phyloP scores from a whole-genome alignment of 1,140 invertebrate species.

The Formica exsecta region DNA sequence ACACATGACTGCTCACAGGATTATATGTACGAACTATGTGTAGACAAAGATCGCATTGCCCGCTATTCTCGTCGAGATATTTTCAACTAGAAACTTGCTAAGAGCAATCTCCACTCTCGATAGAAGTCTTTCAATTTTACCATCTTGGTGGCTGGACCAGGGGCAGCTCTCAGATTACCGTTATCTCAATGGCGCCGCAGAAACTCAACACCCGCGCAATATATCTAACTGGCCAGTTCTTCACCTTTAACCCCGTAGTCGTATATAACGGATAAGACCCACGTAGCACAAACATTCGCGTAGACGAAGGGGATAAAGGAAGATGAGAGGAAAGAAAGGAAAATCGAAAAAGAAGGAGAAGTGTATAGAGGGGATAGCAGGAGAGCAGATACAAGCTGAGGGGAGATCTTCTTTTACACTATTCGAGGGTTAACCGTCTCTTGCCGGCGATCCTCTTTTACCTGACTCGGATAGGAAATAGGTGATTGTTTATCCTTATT shows the following conservation, averaged over 20 bases:
- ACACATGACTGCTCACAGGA: background rate
- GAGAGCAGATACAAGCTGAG: background rate
- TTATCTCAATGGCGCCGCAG: conserved; percentile 71
- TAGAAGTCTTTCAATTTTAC: conserved; percentile 69
- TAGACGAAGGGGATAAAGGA: conserved; percentile 36
- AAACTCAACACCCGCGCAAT: conserved; percentile 73
- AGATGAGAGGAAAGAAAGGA: background rate
- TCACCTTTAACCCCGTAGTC: conserved; percentile 73
- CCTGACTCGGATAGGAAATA: conserved; percentile 64
- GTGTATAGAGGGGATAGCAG: background rate
- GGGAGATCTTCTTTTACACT: conserved; percentile 59
- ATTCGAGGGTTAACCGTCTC: conserved; percentile 70
- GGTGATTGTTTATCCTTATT: conserved; percentile 59
- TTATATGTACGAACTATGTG: background rate
- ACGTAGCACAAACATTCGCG: conserved; percentile 44
- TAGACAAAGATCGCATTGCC: background rate
- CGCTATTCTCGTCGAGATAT: conserved; percentile 25
- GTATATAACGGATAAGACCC: conserved; percentile 73
- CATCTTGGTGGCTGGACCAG: conserved; percentile 38
- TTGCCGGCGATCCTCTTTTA: conserved; percentile 27
- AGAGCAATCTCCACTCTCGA: conserved; percentile 39
- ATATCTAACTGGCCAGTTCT: conserved; percentile 71
- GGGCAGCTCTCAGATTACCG: conserved; percentile 71
- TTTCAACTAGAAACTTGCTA: background rate
- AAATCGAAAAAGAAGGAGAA: background rate